phyloP scores from a whole-genome alignment of 1,140 invertebrate genomes.

The Drosophila orena region DNA sequence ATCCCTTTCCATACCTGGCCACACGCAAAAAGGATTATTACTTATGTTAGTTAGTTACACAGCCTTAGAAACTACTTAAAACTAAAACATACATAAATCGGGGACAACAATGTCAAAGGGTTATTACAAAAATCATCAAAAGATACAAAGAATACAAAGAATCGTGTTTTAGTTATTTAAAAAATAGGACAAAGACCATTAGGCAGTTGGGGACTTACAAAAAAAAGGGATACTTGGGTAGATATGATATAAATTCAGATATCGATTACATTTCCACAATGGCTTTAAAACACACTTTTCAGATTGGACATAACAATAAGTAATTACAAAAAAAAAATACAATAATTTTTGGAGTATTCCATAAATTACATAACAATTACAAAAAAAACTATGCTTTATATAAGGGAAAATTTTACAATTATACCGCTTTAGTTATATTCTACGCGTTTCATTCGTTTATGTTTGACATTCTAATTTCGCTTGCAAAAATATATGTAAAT shows the following conservation, averaged over 20 bases:
- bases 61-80: conserved; percentile 81
- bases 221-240: conserved; percentile 14
- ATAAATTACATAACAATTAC: conserved; percentile 55
- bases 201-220: conserved; percentile 25
- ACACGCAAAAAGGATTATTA: conserved; percentile 49
- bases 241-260: conserved; percentile 26
- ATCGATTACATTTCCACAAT: conserved; percentile 4
- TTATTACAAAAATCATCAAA: conserved; percentile 28
- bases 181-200: conserved; percentile 18
- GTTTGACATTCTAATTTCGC: conserved; percentile 74
- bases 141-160: conserved; percentile 34
- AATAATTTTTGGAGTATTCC: conserved; percentile 57
- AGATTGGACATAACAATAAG: conserved; percentile 21
- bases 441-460: conserved; percentile 49
- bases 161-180: conserved; percentile 7
- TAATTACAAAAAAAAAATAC: conserved; percentile 18
- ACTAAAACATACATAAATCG: conserved; percentile 55
- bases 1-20: conserved; percentile 26
- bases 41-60: conserved; percentile 76
- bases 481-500: conserved; percentile 72
- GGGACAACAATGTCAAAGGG: conserved; percentile 42
- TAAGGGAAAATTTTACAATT: conserved; percentile 32
- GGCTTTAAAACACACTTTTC: conserved; percentile 38
- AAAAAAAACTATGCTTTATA: conserved; percentile 31
- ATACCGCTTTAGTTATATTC: conserved; percentile 63